Conservation (phyloP, 1,140 invertebrate species). For the Acromyrmex charruanus region DNA sequence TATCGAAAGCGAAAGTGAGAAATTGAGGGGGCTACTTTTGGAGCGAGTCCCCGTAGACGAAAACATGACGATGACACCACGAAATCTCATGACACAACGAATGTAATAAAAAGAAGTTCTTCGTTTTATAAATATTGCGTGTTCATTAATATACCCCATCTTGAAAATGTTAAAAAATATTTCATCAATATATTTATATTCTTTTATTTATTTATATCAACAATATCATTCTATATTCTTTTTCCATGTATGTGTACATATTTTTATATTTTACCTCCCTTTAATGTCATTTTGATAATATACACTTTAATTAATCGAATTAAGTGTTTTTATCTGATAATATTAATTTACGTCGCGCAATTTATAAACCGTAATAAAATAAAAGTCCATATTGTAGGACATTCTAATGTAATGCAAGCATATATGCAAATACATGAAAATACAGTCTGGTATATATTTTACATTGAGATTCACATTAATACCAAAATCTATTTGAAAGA, state of each 20-base stretch:
- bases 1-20: conserved; percentile 30
- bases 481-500: background rate
- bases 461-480: background rate
- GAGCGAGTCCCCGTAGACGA: conserved; percentile 62
- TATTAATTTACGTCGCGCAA: background rate
- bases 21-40: conserved; percentile 52
- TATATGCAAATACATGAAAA: background rate
- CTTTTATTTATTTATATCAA: conserved; percentile 4
- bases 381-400: background rate
- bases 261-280: background rate
- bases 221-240: background rate
- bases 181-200: background rate
- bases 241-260: background rate
- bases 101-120: conserved; percentile 80
- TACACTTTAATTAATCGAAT: background rate
- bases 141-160: conserved; percentile 24
- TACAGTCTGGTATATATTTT: background rate
- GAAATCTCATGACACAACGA: conserved; percentile 78
- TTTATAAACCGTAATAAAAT: background rate
- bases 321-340: background rate
- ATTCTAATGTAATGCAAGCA: background rate
- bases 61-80: conserved; percentile 61
- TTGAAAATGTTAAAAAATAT: conserved; percentile 8
- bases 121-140: conserved; percentile 71
- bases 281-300: background rate